These are phyloP conservation scores for Acleris cristana DNA, from an alignment of 2,888 invertebrate genomes.

Conservation along the genomic window DNA sequence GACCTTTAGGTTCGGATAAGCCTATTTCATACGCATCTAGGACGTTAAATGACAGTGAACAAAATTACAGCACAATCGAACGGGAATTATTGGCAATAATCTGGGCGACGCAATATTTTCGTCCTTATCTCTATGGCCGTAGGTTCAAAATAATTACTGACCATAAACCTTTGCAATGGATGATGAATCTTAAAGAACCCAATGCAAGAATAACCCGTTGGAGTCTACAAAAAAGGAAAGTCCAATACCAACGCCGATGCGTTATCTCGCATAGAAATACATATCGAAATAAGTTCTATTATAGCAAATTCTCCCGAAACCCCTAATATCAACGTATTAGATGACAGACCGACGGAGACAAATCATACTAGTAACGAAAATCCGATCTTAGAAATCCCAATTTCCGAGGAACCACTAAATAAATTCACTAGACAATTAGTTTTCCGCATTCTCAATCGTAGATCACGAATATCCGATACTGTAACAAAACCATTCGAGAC, in stretches of 20 bases:
- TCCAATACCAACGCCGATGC: conserved; percentile 40
- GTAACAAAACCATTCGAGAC: not conserved
- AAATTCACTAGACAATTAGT: too few relatives aligned
- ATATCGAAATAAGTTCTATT: not conserved
- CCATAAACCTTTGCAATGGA: conserved; percentile 54
- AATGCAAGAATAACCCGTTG: conserved; percentile 50
- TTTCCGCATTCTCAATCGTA: not conserved
- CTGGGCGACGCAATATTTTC: not conserved
- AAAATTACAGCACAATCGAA: not conserved
- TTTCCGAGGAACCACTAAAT: too few relatives aligned
- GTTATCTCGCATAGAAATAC: conserved; percentile 43
- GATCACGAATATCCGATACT: not conserved
- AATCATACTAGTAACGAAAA: too few relatives aligned
- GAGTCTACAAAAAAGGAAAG: conserved; percentile 43
- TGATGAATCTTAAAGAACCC: conserved; percentile 31
- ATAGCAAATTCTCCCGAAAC: too few relatives aligned
- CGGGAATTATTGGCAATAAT: not conserved
- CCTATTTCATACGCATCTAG: not conserved
- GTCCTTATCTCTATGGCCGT: too few relatives aligned
- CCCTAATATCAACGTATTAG: too few relatives aligned
- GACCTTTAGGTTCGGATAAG: not conserved
- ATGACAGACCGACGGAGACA: too few relatives aligned
- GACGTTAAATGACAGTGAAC: not conserved
- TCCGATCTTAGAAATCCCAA: too few relatives aligned
- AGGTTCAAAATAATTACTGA: conserved; percentile 49